A percentile compares a stretch with the other conserved stretches of the same genome.
Evolutionary conservation across 2,113 vertebrate species (phyloP).

Genomic region (Azemiops feae): DNA sequence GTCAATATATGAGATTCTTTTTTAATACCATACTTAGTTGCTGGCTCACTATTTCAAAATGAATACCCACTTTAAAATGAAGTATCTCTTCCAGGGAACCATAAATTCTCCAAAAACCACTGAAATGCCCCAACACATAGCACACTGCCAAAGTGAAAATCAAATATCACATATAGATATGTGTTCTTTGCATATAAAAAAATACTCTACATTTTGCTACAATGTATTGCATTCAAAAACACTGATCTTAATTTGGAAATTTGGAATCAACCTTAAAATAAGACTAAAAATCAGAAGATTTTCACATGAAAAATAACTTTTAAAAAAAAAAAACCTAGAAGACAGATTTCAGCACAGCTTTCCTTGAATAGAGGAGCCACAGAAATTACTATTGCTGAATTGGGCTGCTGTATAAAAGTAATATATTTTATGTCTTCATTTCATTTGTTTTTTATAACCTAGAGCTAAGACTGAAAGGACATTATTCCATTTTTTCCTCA

Average conservation of each 20-base stretch:
- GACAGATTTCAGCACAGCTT: not conserved
- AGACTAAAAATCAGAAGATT: not conserved
- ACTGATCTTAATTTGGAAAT: not conserved
- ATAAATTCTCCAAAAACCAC: not conserved
- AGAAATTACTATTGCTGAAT: not conserved
- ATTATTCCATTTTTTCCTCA: not conserved
- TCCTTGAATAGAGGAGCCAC: not conserved
- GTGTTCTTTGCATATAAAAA: not conserved
- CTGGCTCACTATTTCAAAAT: not conserved
- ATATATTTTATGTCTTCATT: not conserved
- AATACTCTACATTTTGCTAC: not conserved
- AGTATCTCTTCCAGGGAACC: not conserved
- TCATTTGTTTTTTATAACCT: not conserved
- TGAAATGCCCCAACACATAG: not conserved
- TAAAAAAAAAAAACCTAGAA: not conserved
- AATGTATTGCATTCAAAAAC: not conserved
- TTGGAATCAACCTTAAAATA: not conserved
- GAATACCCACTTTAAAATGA: slow-evolving; percentile 7
- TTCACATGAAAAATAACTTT: not conserved
- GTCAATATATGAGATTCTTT: slow-evolving; percentile 21
- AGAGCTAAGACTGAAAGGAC: not conserved
- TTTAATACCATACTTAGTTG: not conserved
- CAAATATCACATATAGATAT: not conserved
- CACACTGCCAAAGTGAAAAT: not conserved
- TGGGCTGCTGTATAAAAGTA: not conserved